phyloP scores from a whole-genome alignment of 2,888 invertebrate species.

The Tholera decimalis region DNA sequence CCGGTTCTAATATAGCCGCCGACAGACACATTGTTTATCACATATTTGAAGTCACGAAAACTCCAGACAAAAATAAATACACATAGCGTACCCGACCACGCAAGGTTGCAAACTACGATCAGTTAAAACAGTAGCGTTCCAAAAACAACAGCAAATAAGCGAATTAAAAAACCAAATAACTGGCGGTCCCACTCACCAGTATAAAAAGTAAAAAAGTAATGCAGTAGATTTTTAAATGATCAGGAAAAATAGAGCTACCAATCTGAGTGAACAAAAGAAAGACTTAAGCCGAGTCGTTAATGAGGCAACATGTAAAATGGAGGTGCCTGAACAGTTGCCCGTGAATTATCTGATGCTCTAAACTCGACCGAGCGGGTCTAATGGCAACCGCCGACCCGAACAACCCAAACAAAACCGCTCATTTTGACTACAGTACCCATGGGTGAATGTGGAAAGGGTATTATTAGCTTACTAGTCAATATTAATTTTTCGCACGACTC shows the following conservation, averaged over 20 bases:
- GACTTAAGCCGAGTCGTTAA: slow-evolving; percentile 71
- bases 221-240: slow-evolving; percentile 68
- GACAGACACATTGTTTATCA: slow-evolving; percentile 55
- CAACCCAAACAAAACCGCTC: slow-evolving; percentile 71
- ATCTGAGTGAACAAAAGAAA: slow-evolving; percentile 69
- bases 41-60: slow-evolving; percentile 73
- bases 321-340: slow-evolving; percentile 63
- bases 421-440: slow-evolving; percentile 61
- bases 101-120: slow-evolving; percentile 79
- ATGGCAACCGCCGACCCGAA: slow-evolving; percentile 69
- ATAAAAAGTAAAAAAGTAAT: slow-evolving; percentile 66
- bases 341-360: slow-evolving; percentile 75
- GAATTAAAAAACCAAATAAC: slow-evolving; percentile 76
- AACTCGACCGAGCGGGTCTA: slow-evolving; percentile 60
- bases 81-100: slow-evolving; percentile 77
- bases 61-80: slow-evolving; percentile 71
- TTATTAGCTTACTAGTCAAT: slow-evolving; percentile 72
- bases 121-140: slow-evolving; percentile 81
- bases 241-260: slow-evolving; percentile 69
- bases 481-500: slow-evolving; percentile 71
- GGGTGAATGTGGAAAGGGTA: slow-evolving; percentile 54
- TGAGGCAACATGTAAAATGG: slow-evolving; percentile 75
- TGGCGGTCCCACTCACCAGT: slow-evolving; percentile 62
- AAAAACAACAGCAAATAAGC: slow-evolving; percentile 76
- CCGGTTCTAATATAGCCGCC: slow-evolving; percentile 77